Percentiles rank a stretch among this genome's conserved stretches.
phyloP scores from a whole-genome alignment of 2,797 vertebrate genomes.

The Paedocypris micromegethes region DNA sequence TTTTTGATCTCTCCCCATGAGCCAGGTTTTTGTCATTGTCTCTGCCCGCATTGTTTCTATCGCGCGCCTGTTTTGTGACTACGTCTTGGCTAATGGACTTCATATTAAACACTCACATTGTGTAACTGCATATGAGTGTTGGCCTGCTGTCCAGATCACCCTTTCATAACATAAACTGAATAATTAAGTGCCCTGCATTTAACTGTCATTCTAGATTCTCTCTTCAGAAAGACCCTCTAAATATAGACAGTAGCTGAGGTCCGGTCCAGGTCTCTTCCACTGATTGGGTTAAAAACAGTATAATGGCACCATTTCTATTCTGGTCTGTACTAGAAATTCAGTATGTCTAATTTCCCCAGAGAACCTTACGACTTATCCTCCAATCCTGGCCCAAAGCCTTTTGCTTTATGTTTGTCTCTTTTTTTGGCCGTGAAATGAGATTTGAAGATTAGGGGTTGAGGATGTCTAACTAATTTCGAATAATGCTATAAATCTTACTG shows the following conservation, averaged over 20 bases:
- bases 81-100: too few relatives aligned
- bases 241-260: conserved; percentile 56
- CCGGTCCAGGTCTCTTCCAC: conserved; percentile 57
- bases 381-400: conserved; percentile 23
- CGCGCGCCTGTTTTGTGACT: too few relatives aligned
- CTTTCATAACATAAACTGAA: too few relatives aligned
- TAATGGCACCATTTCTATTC: conserved; percentile 62
- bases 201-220: conserved; percentile 23
- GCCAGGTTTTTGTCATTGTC: too few relatives aligned
- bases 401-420: background rate
- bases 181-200: conserved; percentile 5
- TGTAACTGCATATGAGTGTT: too few relatives aligned
- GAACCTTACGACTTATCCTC: conserved; percentile 55
- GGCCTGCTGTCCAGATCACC: too few relatives aligned
- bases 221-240: conserved; percentile 44
- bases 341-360: conserved; percentile 66
- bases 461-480: conserved; percentile 12
- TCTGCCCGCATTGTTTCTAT: too few relatives aligned
- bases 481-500: background rate
- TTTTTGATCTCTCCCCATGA: too few relatives aligned
- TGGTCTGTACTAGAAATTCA: conserved; percentile 62
- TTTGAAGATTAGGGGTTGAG: conserved; percentile 5
- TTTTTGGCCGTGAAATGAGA: conserved; percentile 8
- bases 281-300: conserved; percentile 72
- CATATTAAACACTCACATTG: too few relatives aligned